Conservation (phyloP, 2,888 invertebrate species). For the Pristionchus maxplancki region DNA sequence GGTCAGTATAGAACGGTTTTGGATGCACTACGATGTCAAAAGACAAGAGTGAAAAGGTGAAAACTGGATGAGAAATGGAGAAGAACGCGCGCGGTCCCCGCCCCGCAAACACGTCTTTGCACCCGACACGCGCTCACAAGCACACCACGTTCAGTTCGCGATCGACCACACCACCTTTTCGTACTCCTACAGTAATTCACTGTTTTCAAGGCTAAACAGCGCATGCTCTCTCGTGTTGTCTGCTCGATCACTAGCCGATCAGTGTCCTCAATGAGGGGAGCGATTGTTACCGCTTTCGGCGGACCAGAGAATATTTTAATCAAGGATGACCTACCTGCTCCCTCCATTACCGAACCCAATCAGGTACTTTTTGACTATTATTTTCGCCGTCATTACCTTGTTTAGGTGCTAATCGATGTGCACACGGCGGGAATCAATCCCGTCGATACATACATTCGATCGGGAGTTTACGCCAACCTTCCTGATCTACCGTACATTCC, state of each 20-base stretch:
- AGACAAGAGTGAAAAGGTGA: background rate
- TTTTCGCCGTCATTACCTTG: background rate
- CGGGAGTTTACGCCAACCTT: constrained; percentile 79
- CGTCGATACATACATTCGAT: constrained; percentile 82
- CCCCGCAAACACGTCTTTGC: background rate
- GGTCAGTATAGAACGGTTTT: background rate
- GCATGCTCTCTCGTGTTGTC: background rate
- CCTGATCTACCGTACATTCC: constrained; percentile 81
- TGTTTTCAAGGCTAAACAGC: background rate
- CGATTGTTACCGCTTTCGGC: constrained; percentile 64
- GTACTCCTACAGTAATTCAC: background rate
- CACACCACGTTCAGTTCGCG: background rate
- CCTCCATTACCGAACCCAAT: constrained; percentile 49
- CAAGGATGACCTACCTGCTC: constrained; percentile 51
- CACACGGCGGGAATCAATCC: constrained; percentile 82
- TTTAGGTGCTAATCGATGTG: constrained; percentile 81
- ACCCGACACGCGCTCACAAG: background rate
- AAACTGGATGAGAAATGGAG: constrained; percentile 14
- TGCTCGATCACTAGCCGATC: constrained; percentile 1
- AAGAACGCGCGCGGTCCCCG: background rate
- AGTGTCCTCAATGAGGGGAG: constrained; percentile 62
- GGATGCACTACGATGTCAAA: background rate
- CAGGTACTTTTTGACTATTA: constrained; percentile 52
- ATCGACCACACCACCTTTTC: constrained; percentile 7
- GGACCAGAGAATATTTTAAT: constrained; percentile 60